Conservation (phyloP, 1,140 invertebrate genomes). For the Spodoptera frugiperda region DNA sequence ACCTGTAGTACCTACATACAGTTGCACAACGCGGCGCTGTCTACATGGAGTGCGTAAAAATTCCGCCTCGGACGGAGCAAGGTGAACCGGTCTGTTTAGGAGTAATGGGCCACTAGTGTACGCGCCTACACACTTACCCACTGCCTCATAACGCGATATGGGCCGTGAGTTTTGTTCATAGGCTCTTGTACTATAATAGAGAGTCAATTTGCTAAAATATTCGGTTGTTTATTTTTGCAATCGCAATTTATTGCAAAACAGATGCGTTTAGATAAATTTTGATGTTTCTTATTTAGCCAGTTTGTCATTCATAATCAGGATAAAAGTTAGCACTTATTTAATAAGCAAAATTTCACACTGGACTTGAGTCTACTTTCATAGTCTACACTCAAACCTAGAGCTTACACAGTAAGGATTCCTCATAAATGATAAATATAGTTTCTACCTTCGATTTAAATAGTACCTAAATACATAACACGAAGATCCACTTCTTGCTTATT, state of each 20-base stretch:
- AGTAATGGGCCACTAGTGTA: conserved; percentile 22
- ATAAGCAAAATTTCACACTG: too few species aligned
- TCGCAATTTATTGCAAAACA: too few species aligned
- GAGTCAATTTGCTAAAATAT: not conserved
- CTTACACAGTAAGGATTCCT: too few species aligned
- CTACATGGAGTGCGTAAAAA: conserved; percentile 31
- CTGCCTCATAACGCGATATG: not conserved
- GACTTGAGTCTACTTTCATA: too few species aligned
- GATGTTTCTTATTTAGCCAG: too few species aligned
- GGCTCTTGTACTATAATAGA: not conserved
- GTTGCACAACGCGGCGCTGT: not conserved
- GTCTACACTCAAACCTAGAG: too few species aligned
- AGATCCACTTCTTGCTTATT: not conserved
- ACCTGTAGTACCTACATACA: conserved; percentile 5
- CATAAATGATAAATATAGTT: too few species aligned
- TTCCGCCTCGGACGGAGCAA: conserved; percentile 36
- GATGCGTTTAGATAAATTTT: too few species aligned
- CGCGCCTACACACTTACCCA: conserved; percentile 19
- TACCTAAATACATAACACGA: too few species aligned
- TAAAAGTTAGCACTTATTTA: too few species aligned
- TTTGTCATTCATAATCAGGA: too few species aligned
- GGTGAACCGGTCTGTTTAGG: conserved; percentile 35
- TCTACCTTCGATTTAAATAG: too few species aligned
- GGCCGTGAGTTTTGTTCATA: not conserved
- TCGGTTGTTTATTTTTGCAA: not conserved